Conservation (phyloP, 1,140 invertebrate species). For the Periplaneta americana region DNA sequence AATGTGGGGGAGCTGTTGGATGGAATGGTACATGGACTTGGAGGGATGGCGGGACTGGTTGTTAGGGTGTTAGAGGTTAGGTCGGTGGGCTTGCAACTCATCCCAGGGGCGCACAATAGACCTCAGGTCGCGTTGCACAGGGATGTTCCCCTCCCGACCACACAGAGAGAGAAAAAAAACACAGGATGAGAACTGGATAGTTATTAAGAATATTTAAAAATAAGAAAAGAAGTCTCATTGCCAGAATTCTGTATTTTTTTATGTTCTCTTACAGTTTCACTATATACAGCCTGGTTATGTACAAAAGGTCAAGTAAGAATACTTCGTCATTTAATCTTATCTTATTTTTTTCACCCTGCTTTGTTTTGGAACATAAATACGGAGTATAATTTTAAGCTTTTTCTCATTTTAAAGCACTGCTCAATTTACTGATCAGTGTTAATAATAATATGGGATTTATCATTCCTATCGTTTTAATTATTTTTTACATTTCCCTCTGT, state of each 20-base stretch:
- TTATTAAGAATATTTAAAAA: background rate
- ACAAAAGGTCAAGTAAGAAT: constrained; percentile 16
- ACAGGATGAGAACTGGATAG: background rate
- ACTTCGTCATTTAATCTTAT: constrained; percentile 3
- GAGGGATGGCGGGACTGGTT: too few relatives aligned
- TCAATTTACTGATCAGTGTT: background rate
- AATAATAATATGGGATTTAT: constrained; percentile 2
- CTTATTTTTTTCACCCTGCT: constrained; percentile 14
- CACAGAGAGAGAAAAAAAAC: too few relatives aligned
- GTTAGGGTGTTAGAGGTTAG: too few relatives aligned
- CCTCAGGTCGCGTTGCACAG: too few relatives aligned
- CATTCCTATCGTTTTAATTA: background rate
- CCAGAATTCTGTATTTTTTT: constrained; percentile 6
- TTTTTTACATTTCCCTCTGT: constrained; percentile 1
- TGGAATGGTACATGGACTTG: too few relatives aligned
- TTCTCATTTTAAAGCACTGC: background rate
- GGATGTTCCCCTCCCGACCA: too few relatives aligned
- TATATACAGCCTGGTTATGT: constrained; percentile 16
- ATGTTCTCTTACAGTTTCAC: constrained; percentile 11
- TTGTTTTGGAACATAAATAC: constrained; percentile 13
- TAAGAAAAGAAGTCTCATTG: background rate
- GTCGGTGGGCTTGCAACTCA: too few relatives aligned
- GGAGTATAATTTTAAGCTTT: constrained; percentile 1
- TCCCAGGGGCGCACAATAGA: too few relatives aligned
- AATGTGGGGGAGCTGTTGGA: too few relatives aligned